phyloP scores from a whole-genome alignment of 2,888 invertebrate species.

The Dexiosoma caninum region DNA sequence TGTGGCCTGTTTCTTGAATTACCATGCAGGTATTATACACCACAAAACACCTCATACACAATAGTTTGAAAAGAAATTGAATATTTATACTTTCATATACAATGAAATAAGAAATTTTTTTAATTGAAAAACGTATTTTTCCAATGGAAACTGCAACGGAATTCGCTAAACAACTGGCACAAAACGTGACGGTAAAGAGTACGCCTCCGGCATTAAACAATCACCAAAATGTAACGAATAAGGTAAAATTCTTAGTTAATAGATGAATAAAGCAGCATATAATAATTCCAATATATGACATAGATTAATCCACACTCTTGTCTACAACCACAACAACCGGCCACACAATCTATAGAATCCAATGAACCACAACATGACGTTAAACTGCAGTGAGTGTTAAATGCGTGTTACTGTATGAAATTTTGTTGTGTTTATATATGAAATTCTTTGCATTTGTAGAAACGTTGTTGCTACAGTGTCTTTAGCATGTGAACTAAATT shows the following conservation, averaged over 20 bases:
- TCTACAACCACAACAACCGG: constrained; percentile 78
- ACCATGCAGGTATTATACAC: too few species aligned
- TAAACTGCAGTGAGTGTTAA: constrained; percentile 80
- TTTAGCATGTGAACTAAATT: constrained; percentile 84
- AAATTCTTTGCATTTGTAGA: constrained; percentile 76
- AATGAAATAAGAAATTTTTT: too few species aligned
- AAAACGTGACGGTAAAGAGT: constrained; percentile 8
- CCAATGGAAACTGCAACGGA: constrained; percentile 49
- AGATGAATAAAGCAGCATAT: background rate
- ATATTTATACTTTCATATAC: too few species aligned
- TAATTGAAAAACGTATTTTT: background rate
- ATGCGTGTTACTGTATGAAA: background rate
- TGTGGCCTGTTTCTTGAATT: too few species aligned
- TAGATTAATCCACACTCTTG: constrained; percentile 71
- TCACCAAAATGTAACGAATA: constrained; percentile 3
- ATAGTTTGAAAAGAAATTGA: too few species aligned
- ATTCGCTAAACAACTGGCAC: background rate
- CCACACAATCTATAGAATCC: constrained; percentile 79
- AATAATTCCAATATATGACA: background rate
- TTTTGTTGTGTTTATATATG: background rate
- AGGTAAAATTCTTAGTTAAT: constrained; percentile 17
- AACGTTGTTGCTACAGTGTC: constrained; percentile 90
- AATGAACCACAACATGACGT: constrained; percentile 81
- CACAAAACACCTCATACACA: too few species aligned
- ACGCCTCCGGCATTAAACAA: background rate